phyloP scores from a whole-genome alignment of 1,140 invertebrate genomes.

The Drosophila eugracilis region DNA sequence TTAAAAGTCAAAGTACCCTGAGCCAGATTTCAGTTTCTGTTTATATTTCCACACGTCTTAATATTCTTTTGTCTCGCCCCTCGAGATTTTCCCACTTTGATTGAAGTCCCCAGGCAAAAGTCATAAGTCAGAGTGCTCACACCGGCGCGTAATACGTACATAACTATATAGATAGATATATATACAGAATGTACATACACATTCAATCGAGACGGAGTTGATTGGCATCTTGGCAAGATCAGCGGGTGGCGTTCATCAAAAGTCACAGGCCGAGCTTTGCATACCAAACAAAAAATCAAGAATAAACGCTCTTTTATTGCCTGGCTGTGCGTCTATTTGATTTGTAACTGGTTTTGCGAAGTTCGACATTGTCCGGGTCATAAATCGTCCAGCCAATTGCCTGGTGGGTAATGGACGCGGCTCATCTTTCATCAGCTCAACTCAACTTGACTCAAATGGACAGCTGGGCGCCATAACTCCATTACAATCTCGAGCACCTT shows the following conservation, averaged over 20 bases:
- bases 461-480: slow-evolving; percentile 9
- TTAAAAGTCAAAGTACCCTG: not conserved
- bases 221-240: slow-evolving; percentile 25
- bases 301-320: slow-evolving; percentile 15
- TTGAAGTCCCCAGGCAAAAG: slow-evolving; percentile 1
- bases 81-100: slow-evolving; percentile 36
- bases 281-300: slow-evolving; percentile 15
- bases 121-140: slow-evolving; percentile 28
- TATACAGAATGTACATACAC: not conserved
- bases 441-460: slow-evolving; percentile 15
- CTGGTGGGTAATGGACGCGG: slow-evolving; percentile 14
- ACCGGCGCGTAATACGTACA: not conserved
- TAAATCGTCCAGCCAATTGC: slow-evolving; percentile 1
- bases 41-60: slow-evolving; percentile 1
- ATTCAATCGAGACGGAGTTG: slow-evolving; percentile 2
- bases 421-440: slow-evolving; percentile 25
- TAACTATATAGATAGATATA: not conserved
- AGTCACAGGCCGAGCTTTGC: slow-evolving; percentile 47
- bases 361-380: slow-evolving; percentile 4
- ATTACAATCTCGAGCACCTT: slow-evolving; percentile 3
- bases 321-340: slow-evolving; percentile 5
- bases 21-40: slow-evolving; percentile 7
- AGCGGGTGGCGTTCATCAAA: slow-evolving; percentile 25
- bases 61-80: slow-evolving; percentile 30
- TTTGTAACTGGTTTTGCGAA: slow-evolving; percentile 32